These are phyloP conservation scores for Gonocerus acuteangulatus DNA, from an alignment of 2,888 invertebrate genomes.

Conservation along the genomic window DNA sequence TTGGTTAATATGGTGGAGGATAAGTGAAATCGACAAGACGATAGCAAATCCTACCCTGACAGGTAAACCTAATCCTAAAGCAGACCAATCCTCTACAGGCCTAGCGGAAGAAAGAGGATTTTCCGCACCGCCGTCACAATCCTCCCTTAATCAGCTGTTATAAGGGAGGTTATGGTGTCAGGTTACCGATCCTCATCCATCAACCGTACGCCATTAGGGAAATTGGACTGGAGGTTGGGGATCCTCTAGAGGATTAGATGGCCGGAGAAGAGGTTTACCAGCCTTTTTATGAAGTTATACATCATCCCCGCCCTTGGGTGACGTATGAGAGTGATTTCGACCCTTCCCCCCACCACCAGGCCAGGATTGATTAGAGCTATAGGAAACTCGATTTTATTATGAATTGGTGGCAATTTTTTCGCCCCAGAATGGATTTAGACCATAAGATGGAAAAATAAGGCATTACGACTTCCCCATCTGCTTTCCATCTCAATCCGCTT, in stretches of 20 bases:
- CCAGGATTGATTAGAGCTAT: background rate
- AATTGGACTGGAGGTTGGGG: background rate
- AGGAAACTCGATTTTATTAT: background rate
- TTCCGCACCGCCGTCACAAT: background rate
- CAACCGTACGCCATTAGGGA: background rate
- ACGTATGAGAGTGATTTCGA: background rate
- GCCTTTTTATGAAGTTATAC: background rate
- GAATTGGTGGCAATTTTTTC: background rate
- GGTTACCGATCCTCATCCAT: background rate
- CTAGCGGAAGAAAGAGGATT: background rate
- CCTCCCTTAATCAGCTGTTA: constrained; percentile 1
- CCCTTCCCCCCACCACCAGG: background rate
- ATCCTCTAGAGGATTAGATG: background rate
- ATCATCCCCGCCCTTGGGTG: background rate
- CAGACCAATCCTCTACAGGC: too few relatives aligned
- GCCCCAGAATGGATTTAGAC: background rate
- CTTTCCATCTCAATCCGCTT: background rate
- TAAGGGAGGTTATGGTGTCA: background rate
- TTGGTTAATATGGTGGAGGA: too few relatives aligned
- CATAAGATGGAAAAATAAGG: background rate
- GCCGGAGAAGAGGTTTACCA: background rate
- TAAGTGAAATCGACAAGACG: too few relatives aligned
- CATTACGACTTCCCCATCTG: background rate
- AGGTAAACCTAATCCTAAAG: too few relatives aligned
- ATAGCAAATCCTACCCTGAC: too few relatives aligned